These are phyloP conservation scores for Creontiades dilutus DNA, from an alignment of 2,888 invertebrate species.

Conservation along the genomic window DNA sequence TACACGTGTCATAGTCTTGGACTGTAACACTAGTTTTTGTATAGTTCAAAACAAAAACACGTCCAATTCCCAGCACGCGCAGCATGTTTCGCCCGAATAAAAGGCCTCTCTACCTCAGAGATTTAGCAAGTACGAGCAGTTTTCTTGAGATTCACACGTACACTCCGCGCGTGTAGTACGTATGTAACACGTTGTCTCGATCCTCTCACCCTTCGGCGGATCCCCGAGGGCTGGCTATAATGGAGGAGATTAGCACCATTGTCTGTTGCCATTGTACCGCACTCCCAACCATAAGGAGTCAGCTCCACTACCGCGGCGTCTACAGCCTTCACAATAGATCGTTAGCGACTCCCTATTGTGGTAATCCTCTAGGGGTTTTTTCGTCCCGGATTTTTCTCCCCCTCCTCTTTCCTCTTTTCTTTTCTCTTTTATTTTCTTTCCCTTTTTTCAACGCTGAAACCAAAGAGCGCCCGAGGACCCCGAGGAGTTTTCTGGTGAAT, in stretches of 20 bases:
- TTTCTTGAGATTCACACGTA: no score
- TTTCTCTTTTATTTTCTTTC: not conserved
- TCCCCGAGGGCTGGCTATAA: constrained; percentile 14
- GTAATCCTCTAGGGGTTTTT: constrained; percentile 22
- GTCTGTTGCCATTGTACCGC: constrained; percentile 56
- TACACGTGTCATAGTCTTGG: no score
- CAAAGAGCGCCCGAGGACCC: not conserved
- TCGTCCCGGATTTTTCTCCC: not conserved
- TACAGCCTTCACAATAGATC: constrained; percentile 53
- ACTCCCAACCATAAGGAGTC: constrained; percentile 44
- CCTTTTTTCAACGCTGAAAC: not conserved
- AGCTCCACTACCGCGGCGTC: constrained; percentile 1
- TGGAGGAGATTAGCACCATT: constrained; percentile 59
- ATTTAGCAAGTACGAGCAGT: no score
- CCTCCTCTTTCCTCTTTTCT: not conserved
- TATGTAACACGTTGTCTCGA: constrained; percentile 12
- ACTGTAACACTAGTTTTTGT: no score
- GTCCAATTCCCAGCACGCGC: no score
- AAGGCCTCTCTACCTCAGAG: no score
- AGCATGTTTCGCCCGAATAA: no score
- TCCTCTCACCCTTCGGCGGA: not conserved
- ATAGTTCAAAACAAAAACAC: no score
- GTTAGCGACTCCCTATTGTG: constrained; percentile 59
- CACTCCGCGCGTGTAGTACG: not conserved
- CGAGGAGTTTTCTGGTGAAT: not conserved